phyloP scores from a whole-genome alignment of 37 sponge, comb jelly and placozoan genomes.

The Axinella damicornis region DNA sequence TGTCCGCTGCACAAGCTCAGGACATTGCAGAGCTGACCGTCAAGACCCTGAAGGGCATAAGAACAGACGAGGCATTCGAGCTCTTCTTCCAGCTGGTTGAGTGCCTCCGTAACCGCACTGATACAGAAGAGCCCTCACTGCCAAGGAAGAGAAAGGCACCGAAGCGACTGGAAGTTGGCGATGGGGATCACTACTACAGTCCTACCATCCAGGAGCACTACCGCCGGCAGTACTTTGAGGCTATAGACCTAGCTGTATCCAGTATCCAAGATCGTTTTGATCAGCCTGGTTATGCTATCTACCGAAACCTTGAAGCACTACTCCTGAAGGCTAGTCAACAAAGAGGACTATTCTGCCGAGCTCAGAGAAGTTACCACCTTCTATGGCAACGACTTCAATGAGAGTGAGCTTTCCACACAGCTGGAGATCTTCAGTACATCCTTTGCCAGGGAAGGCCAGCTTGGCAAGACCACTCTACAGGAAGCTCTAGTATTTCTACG shows the following conservation, averaged over 20 bases:
- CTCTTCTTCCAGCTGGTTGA: background rate
- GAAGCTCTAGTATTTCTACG: conserved; percentile 29
- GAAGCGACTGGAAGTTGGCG: conserved; percentile 12
- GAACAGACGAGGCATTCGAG: conserved; percentile 44
- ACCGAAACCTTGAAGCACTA: conserved; percentile 41
- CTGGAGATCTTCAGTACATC: no score
- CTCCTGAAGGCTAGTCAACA: conserved; percentile 35
- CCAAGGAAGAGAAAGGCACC: conserved; percentile 48
- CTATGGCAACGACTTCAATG: conserved; percentile 28
- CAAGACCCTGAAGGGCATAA: conserved; percentile 58
- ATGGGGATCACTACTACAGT: conserved; percentile 34
- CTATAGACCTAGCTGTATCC: conserved; percentile 55
- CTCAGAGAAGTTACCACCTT: conserved; percentile 6
- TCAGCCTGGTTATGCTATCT: conserved; percentile 56
- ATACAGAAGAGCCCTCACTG: conserved; percentile 15
- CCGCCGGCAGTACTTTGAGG: conserved; percentile 69
- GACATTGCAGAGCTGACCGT: conserved; percentile 61
- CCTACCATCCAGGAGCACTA: conserved; percentile 66
- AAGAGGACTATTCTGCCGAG: conserved; percentile 14
- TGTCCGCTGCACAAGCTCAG: conserved; percentile 70
- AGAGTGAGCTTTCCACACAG: no score
- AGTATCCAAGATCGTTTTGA: conserved; percentile 54
- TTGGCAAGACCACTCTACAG: conserved; percentile 6
- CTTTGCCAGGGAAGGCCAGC: background rate
- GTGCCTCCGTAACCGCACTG: background rate